A percentile compares a stretch with the other conserved stretches of the same genome.
phyloP scores from a whole-genome alignment of 2,888 invertebrate species.

The Scelioninae gen. 2 region DNA sequence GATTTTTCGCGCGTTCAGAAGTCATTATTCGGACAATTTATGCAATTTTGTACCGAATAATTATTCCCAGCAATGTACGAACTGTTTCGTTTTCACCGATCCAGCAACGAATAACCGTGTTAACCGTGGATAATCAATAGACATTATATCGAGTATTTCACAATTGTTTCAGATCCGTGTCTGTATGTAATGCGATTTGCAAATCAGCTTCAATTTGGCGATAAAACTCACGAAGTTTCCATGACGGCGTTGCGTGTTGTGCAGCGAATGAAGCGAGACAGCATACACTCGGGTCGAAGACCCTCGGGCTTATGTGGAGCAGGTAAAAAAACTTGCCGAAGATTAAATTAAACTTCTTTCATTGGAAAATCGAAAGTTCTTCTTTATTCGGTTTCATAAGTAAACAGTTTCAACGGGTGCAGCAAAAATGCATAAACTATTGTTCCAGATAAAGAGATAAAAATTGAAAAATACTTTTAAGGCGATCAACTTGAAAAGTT shows the following conservation, averaged over 20 bases:
- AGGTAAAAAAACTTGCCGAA: slow-evolving; percentile 77
- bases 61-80: no score
- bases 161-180: slow-evolving; percentile 87
- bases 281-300: slow-evolving; percentile 95
- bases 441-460: no score
- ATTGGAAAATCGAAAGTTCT: slow-evolving; percentile 31
- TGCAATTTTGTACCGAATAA: not conserved
- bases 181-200: slow-evolving; percentile 97
- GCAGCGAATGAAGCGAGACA: slow-evolving; percentile 98
- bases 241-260: slow-evolving; percentile 96
- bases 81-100: not conserved
- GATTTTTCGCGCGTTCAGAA: no score
- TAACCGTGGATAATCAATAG: not conserved
- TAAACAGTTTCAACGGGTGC: no score
- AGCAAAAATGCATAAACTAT: no score
- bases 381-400: slow-evolving; percentile 1
- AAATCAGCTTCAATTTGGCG: slow-evolving; percentile 92
- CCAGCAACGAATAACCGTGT: not conserved
- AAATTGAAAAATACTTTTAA: no score
- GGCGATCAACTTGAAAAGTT: no score
- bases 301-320: slow-evolving; percentile 99
- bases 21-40: not conserved
- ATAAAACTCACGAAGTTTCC: slow-evolving; percentile 95
- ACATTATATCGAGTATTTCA: not conserved
- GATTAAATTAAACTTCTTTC: slow-evolving; percentile 32